Evolutionary conservation across 2,888 invertebrate genomes (phyloP).

Genomic region (Drosophila hamatofila): DNA sequence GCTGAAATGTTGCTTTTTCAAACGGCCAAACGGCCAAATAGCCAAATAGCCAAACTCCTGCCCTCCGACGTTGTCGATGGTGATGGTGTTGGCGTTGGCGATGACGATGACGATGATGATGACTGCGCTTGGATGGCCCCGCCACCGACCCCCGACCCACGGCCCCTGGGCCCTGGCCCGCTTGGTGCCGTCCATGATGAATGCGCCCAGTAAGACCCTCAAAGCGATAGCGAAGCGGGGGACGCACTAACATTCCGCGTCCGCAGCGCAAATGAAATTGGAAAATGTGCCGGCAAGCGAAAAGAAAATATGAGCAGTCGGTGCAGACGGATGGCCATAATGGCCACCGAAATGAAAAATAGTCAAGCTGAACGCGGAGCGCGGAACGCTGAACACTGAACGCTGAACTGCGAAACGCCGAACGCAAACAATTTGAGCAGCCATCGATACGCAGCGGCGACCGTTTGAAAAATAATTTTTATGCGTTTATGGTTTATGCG

Average conservation of each 20-base stretch:
- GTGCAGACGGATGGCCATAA: slow-evolving; percentile 48
- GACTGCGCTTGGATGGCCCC: slow-evolving; percentile 43
- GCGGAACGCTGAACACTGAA: background rate
- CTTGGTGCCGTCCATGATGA: slow-evolving; percentile 66
- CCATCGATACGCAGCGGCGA: slow-evolving; percentile 66
- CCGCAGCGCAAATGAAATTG: slow-evolving; percentile 78
- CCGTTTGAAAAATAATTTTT: slow-evolving; percentile 72
- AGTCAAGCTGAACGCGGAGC: slow-evolving; percentile 62
- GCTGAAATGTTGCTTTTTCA: slow-evolving; percentile 79
- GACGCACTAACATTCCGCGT: slow-evolving; percentile 74
- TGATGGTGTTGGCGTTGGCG: slow-evolving; percentile 27
- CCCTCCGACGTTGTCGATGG: slow-evolving; percentile 23
- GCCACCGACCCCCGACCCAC: background rate
- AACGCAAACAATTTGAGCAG: slow-evolving; percentile 69
- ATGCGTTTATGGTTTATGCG: slow-evolving; percentile 71
- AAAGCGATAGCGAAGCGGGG: slow-evolving; percentile 20
- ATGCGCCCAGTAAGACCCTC: slow-evolving; percentile 55
- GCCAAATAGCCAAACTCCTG: slow-evolving; percentile 33
- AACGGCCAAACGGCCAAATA: slow-evolving; percentile 61
- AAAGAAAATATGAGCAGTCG: slow-evolving; percentile 72
- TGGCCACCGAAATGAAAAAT: slow-evolving; percentile 74
- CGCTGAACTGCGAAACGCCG: slow-evolving; percentile 16
- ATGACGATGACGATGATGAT: slow-evolving; percentile 46
- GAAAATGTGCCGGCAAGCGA: slow-evolving; percentile 78
- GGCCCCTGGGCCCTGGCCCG: slow-evolving; percentile 8